These are phyloP conservation scores for Phenganax stokvisi DNA, from an alignment of 92 coral and sea anemone genomes.

Conservation along the genomic window DNA sequence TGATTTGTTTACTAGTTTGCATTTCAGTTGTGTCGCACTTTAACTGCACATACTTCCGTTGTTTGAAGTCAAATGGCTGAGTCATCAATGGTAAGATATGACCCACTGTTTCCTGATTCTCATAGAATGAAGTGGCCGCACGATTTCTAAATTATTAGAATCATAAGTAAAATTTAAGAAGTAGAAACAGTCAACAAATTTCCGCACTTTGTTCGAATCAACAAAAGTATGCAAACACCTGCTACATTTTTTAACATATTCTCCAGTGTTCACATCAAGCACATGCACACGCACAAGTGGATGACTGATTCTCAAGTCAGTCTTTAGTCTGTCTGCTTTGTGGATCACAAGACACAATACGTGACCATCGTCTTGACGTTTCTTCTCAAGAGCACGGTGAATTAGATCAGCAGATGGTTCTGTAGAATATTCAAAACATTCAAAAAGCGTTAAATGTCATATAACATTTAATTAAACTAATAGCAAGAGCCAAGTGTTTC, in stretches of 20 bases:
- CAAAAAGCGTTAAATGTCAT: background rate
- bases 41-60: slow-evolving; percentile 61
- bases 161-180: background rate
- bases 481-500: too few species aligned
- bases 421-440: background rate
- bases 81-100: slow-evolving; percentile 94
- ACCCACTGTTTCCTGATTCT: slow-evolving; percentile 67
- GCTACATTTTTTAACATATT: slow-evolving; percentile 83
- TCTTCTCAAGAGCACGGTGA: slow-evolving; percentile 46
- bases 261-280: slow-evolving; percentile 82
- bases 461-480: background rate
- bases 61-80: slow-evolving; percentile 95
- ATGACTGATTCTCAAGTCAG: slow-evolving; percentile 77
- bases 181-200: background rate
- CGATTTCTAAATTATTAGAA: slow-evolving; percentile 51
- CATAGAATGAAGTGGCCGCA: slow-evolving; percentile 89
- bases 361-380: slow-evolving; percentile 70
- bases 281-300: slow-evolving; percentile 94
- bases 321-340: slow-evolving; percentile 81
- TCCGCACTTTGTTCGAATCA: background rate
- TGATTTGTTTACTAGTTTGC: too few species aligned
- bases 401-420: slow-evolving; percentile 37
- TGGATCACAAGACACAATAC: slow-evolving; percentile 82
- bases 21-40: too few species aligned
- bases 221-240: slow-evolving; percentile 41